A percentile compares a stretch with the other conserved stretches of the same genome.
phyloP scores from a whole-genome alignment of 2,888 invertebrate genomes.

The Lucinisca nassula region DNA sequence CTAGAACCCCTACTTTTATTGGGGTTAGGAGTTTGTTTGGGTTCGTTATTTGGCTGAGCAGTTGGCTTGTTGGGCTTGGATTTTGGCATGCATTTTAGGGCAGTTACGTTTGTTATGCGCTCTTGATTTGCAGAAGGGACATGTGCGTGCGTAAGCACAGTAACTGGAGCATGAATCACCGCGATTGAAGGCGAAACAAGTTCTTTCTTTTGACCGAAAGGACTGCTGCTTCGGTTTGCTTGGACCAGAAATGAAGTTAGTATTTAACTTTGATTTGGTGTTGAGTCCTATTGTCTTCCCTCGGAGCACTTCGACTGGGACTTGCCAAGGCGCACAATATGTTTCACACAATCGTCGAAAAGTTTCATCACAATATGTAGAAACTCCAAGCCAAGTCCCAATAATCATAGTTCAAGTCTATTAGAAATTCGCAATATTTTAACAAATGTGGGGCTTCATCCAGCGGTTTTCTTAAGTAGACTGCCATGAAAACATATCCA shows the following conservation, averaged over 20 bases:
- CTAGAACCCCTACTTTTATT: background rate
- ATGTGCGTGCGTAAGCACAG: background rate
- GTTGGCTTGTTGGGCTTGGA: too few species aligned
- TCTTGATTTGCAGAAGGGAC: background rate
- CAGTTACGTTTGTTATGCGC: background rate
- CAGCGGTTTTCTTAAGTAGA: background rate
- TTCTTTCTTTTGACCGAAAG: conserved; percentile 7
- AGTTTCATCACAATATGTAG: conserved; percentile 24
- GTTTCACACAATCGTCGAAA: background rate
- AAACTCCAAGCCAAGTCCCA: background rate
- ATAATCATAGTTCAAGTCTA: background rate
- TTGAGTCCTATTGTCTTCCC: background rate
- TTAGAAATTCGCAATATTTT: conserved; percentile 1
- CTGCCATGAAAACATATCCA: conserved; percentile 26
- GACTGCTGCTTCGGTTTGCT: background rate
- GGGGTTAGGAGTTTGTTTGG: conserved; percentile 4
- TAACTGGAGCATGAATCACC: background rate
- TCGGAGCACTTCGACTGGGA: background rate
- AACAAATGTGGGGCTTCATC: conserved; percentile 19
- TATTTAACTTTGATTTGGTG: background rate
- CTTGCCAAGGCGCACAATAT: background rate
- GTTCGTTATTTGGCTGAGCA: too few species aligned
- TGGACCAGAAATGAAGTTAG: background rate
- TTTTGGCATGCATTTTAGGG: background rate
- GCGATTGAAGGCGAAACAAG: background rate